Percentiles rank a stretch among this genome's conserved stretches.
These are phyloP conservation scores for Callitettix versicolor DNA, from an alignment of 1,140 invertebrate genomes.

Conservation along the genomic window DNA sequence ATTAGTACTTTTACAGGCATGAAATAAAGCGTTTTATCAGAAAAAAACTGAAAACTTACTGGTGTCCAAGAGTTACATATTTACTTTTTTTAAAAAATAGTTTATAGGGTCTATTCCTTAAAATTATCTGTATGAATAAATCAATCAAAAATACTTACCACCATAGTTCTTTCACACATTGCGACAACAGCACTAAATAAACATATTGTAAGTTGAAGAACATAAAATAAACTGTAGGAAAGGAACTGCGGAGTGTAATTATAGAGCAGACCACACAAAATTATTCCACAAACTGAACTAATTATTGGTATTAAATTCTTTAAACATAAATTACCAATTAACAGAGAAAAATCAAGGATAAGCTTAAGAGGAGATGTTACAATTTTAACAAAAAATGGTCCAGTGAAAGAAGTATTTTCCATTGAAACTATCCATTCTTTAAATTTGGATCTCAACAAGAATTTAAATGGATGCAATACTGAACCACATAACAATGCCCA, in stretches of 20 bases:
- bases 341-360: conserved; percentile 57
- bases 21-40: too few relatives aligned
- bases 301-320: conserved; percentile 48
- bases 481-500: conserved; percentile 90
- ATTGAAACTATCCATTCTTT: conserved; percentile 51
- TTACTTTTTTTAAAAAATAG: too few relatives aligned
- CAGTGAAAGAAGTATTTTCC: conserved; percentile 51
- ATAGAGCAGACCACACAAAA: conserved; percentile 32
- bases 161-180: too few relatives aligned
- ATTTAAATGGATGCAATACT: conserved; percentile 80
- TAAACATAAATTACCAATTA: conserved; percentile 49
- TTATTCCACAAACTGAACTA: conserved; percentile 26
- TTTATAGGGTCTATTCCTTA: too few relatives aligned
- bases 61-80: too few relatives aligned
- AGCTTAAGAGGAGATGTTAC: conserved; percentile 52
- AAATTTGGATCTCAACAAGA: conserved; percentile 53
- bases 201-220: too few relatives aligned
- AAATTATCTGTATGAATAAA: too few relatives aligned
- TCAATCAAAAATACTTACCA: too few relatives aligned
- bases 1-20: too few relatives aligned
- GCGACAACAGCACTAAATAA: too few relatives aligned
- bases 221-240: too few relatives aligned
- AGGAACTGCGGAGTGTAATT: conserved; percentile 40
- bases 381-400: conserved; percentile 39
- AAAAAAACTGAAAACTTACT: too few relatives aligned